Evolutionary conservation across 1,140 invertebrate genomes (phyloP).

Genomic region (Hyposmocoma kahamanoa): DNA sequence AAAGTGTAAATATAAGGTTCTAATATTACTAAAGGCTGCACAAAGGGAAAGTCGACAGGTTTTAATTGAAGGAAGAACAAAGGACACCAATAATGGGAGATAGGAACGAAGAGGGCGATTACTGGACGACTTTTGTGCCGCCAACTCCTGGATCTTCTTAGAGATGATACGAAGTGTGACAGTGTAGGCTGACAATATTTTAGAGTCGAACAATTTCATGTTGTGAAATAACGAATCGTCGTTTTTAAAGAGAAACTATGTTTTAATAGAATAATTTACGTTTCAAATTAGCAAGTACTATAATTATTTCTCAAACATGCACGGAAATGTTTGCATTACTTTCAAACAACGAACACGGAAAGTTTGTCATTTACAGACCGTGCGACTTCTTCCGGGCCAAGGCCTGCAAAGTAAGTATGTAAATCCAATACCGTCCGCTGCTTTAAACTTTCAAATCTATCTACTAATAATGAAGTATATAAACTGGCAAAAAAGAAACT

Average conservation of each 20-base stretch:
- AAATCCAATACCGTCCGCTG: too few relatives aligned
- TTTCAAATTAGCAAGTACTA: neutral
- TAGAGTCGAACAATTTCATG: neutral
- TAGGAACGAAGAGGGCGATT: constrained; percentile 42
- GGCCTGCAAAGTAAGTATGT: too few relatives aligned
- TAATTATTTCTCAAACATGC: too few relatives aligned
- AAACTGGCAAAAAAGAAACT: too few relatives aligned
- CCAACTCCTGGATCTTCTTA: constrained; percentile 18
- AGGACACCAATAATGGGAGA: constrained; percentile 46
- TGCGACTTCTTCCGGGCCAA: too few relatives aligned
- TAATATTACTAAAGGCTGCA: neutral
- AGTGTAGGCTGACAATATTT: neutral
- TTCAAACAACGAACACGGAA: too few relatives aligned
- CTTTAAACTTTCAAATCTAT: too few relatives aligned
- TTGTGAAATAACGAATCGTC: neutral
- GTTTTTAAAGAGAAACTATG: neutral
- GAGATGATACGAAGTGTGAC: constrained; percentile 17
- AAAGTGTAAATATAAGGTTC: too few relatives aligned
- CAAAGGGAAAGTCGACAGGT: constrained; percentile 43
- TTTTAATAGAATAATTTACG: neutral
- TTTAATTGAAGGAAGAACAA: constrained; percentile 58
- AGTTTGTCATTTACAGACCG: too few relatives aligned
- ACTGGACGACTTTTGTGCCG: constrained; percentile 35
- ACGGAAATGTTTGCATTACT: too few relatives aligned
- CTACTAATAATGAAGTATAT: too few relatives aligned